Evolutionary conservation across 1,140 invertebrate species (phyloP), one percentile per base, ranked within the genome.

Genomic region (Solenopsis fugax): DNA sequence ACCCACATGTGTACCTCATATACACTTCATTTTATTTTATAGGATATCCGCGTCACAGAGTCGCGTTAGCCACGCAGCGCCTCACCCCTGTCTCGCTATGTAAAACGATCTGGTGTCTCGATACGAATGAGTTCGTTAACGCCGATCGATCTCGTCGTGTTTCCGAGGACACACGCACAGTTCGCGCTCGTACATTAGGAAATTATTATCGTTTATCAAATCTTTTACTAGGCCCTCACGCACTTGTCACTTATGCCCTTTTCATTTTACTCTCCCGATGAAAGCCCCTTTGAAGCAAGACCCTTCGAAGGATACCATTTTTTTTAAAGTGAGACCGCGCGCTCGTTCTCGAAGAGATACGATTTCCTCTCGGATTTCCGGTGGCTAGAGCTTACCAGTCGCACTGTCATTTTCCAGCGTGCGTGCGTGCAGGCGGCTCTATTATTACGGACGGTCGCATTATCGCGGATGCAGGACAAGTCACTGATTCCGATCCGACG

Each of bases 1-100:
- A n/a, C n/a, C 41, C n/a, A 1, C 21, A 29, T 52, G 29, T 37
- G 21, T 21, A 9, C 65, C 50, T 50, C 52, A n/a, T 71, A 56
- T n/a, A 65, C 80, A 90, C 52, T 92, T 90, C 84, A 91, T 91
- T 91, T 91, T 72, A 87, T 89, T 91, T 89, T 73, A 85, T 69
- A 87, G 86, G 80, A 65, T 78, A 65, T 78, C 60, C 72, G 13
- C 65, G 21, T n/a, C 45, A 48, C 24, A 52, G 12, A 71, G 29
- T 41, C 52, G n/a, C 60, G 86, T 34, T 41, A 72, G 16, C 78
- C 73, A 77, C 34, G 50, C 24, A 73, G 18, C 67, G 16, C 69
- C 50, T 75, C 67, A 56, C 45, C 48, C 50, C 52, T 29, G 7
- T 12, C 24, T 48, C 45, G n/a, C 69, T 56, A 62, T 69, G 67